phyloP scores from a whole-genome alignment of 2,113 vertebrate species.

The Dicrurus megarhynchus region DNA sequence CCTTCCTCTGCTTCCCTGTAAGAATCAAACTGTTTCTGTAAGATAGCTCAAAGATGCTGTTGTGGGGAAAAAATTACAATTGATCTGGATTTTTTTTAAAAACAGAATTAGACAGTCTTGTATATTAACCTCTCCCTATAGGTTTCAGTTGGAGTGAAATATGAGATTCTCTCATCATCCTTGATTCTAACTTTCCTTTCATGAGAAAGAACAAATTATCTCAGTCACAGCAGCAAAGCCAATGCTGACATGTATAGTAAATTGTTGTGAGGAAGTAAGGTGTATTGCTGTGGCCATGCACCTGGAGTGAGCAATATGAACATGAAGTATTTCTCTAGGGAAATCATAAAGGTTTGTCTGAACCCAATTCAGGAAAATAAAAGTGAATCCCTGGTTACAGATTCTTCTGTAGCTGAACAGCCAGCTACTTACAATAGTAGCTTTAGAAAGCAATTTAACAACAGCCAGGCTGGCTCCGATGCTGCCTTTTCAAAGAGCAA shows the following conservation, averaged over 20 bases:
- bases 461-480: background rate
- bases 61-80: background rate
- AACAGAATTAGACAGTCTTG: background rate
- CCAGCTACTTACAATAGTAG: conserved; percentile 1
- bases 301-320: conserved; percentile 29
- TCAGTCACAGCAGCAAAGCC: background rate
- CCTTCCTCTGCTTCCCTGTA: background rate
- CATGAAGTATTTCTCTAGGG: conserved; percentile 40
- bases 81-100: background rate
- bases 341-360: conserved; percentile 51
- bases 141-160: background rate
- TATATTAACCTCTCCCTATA: background rate
- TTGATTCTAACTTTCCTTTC: background rate
- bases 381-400: conserved; percentile 26
- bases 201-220: conserved; percentile 11
- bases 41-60: background rate
- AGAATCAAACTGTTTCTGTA: background rate
- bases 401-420: conserved; percentile 38
- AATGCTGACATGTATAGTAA: conserved; percentile 20
- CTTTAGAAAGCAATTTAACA: conserved; percentile 14
- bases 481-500: conserved; percentile 30
- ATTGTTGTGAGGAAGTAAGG: conserved; percentile 34
- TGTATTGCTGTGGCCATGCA: background rate
- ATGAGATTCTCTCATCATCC: background rate
- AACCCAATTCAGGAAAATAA: conserved; percentile 39